phyloP scores from a whole-genome alignment of 2,113 vertebrate genomes.

The Ranitomeya variabilis region DNA sequence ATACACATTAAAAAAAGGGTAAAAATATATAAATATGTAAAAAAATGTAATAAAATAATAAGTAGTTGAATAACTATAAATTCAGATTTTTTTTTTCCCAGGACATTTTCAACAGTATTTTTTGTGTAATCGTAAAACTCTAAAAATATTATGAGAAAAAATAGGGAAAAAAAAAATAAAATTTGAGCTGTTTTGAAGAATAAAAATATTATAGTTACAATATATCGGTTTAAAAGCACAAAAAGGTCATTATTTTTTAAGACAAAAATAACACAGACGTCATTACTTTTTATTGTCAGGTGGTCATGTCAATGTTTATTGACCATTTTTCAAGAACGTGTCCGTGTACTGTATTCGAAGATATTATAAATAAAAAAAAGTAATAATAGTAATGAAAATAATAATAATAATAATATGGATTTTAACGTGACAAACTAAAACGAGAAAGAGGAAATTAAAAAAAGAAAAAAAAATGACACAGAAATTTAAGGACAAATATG shows the following conservation, averaged over 20 bases:
- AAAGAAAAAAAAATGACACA: not conserved
- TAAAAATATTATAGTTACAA: not conserved
- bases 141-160: no score
- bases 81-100: no score
- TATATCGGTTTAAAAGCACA: not conserved
- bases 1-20: not conserved
- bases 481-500: no score
- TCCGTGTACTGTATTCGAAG: not conserved
- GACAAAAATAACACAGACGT: no score
- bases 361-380: not conserved
- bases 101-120: no score
- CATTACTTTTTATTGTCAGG: no score
- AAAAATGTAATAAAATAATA: not conserved
- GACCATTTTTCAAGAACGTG: not conserved
- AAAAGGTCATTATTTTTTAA: no score
- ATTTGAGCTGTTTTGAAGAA: not conserved
- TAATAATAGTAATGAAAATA: no score
- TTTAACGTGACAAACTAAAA: not conserved
- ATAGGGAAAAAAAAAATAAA: not conserved
- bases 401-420: no score
- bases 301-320: not conserved
- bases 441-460: not conserved
- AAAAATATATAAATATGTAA: not conserved
- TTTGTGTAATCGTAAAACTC: no score
- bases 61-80: not conserved